Evolutionary conservation across 2,797 vertebrate species (phyloP), one percentile per base, ranked within the genome.

Genomic region (Acrossocheilus fasciatus): DNA sequence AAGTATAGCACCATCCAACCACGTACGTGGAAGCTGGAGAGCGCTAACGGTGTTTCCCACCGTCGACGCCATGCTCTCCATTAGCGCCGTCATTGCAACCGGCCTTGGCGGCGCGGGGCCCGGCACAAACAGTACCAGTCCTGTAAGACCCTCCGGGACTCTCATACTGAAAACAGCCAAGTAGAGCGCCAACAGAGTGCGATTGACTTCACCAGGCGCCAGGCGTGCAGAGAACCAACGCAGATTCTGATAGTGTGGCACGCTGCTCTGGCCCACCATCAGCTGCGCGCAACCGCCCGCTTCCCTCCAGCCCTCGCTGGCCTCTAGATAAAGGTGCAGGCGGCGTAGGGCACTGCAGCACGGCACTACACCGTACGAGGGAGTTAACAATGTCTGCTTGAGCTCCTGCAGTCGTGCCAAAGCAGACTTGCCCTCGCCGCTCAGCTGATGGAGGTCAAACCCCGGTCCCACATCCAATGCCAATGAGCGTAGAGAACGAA

Each of bases 201-300:
- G 98, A 91, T 96, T 96, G 12, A 96, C 97, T 1, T 97, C 97
- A 91, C 98, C 98, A 0, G 98, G 98, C 0, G 98, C 98, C 92
- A 99, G 92, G 88, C 97, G 95, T 17, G 98, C 98, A 0, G 97
- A 98, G 93, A 99, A 99, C 91, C 98, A 94, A 0, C 96, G 96
- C 87, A 99, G 95, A 91, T 97, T 97, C 92, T 99, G 97, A 91
- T 99, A 99, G 92, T 98, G 98, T 0, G 98, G 98, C 82, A 99
- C 97, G 0, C 98, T 99, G 96, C 98, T 99, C 94, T 99, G 97
- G 2, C 97, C 97, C 77, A 99, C 97, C 96, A 99, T 98, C 36
- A 99, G 94, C 94, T 99, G 98, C 70, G 97, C 98, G 1, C 96
- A 97, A 18, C 98, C 95, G n/a, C 97, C 94, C 0, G 96, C 97